Evolutionary conservation across 2,113 vertebrate genomes (phyloP), one percentile per base, ranked within the genome.

Genomic region (Chiloscyllium plagiosum): DNA sequence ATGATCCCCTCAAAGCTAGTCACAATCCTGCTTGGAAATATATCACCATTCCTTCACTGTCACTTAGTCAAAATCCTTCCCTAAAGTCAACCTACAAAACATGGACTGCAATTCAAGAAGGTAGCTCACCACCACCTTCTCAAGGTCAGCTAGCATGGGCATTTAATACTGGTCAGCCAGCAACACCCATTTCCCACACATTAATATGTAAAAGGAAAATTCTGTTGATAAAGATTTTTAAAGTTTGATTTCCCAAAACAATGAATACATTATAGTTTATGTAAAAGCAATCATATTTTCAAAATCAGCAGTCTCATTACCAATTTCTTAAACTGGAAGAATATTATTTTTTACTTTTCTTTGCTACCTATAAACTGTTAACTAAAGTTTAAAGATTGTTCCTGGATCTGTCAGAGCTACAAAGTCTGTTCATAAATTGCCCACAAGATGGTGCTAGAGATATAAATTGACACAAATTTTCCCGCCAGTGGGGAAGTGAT

Each of bases 381-480:
- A 61, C 22, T 89, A 26, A 76, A 76, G 80, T 33, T 89, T 52
- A 52, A 89, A 12, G 86, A 26, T 33, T 20, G 17, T 37, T 20
- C 13, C 89, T 37, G 33, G 52, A 92, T n/a, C 26, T 29, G 24
- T 56, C 50, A 89, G 52, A 17, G 29, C 29, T 33, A 66, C 61
- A 92, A 92, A 92, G n/a, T 61, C 89, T 93, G 89, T 66, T 93
- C 89, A 37, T 93, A 66, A 66, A 66, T 93, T 66, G 1, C 20
- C 89, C 89, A 93, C 89, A 93, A 93, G 89, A 93, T 93, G 89
- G 89, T 66, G 89, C 29, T 66, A 66, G 61, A 93, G 89, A 93
- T n/a, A 93, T 66, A 93, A 93, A 66, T 68, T 37, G 61, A 10
- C 89, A 20, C n/a, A 37, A 66, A 93, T 93, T 93, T 92, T 37